Evolutionary conservation across 2,797 vertebrate species (phyloP), one percentile per base, ranked within the genome.

Genomic region (Lagodon rhomboides): DNA sequence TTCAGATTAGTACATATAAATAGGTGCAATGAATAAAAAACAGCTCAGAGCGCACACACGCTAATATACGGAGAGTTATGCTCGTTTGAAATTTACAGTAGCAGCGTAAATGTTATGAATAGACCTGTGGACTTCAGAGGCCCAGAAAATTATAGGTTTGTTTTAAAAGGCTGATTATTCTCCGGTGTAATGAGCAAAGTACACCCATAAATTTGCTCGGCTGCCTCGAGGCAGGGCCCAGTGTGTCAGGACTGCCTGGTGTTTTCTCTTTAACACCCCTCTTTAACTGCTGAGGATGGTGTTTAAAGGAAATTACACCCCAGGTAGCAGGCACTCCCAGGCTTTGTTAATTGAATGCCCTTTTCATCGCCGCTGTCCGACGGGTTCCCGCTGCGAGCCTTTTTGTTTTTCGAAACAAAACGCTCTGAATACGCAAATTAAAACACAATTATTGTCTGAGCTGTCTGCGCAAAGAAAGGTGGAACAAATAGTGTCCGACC

Each of bases 231-330:
- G 88, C 91, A 78, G 83, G 82, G 72, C 89, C 80, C 86, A 65
- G 75, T 54, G 61, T 83, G 82, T 85, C 68, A 83, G 88, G 85
- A 65, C 77, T 88, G 79, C 89, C 79, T 79, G 69, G 80, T 87
- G 83, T 90, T 80, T 80, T 89, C 82, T 88, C 76, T 69, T 70
- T 82, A 86, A 89, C 87, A 76, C 85, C 74, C 68, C 73, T 87
- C 79, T 91, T 91, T 91, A 89, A 88, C 86, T 68, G 73, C 80
- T 69, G 68, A 90, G 80, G 80, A 88, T 89, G 77, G 87, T 91
- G 87, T 93, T 94, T 90, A 93, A 34, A 91, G 87, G 87, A 92
- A 93, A 93, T 91, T 85, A 93, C 87, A 93, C 89, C 89, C 86
- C 77, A 83, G 83, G 84, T 92, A 83, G 77, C 87, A 87, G 84